Evolutionary conservation across 2,888 invertebrate species (phyloP), one percentile per base, ranked within the genome.

Genomic region (Furcula furcula): DNA sequence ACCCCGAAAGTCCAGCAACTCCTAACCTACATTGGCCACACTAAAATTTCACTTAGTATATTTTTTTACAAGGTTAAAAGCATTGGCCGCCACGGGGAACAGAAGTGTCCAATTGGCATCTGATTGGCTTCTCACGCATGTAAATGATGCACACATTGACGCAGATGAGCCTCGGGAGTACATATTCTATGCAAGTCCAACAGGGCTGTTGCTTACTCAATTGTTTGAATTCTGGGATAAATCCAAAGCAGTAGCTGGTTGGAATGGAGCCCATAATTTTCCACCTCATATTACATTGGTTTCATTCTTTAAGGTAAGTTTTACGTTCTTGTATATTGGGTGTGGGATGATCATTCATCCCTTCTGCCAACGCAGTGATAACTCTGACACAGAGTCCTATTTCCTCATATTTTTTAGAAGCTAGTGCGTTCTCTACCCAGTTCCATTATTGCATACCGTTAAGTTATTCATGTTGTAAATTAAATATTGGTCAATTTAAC

Each of bases 251-350:
- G 77, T 92, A 7, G 93, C 93, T 64, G 95, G 95, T 4, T 96
- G 97, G 95, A 97, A 97, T 82, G 95, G 96, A 12, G 96, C 96
- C 1, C 97, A 97, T 63, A 95, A 96, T 73, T 96, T 94, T 75
- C 93, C 95, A 39, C 97, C 97, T 1, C 97, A 97, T 66, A 94
- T 97, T 48, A 97, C 97, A 4, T 87, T 97, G 34, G 95, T 96
- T 34, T 94, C 96, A 7, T 97, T 96, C 79, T 97, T 97, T 64
- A 94, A 95, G 91, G 95, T 95, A 89, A 50, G 49, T 36, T 35
- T 23, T 35, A 7, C n/a, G n/a, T n/a, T n/a, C n/a, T n/a, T n/a
- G n/a, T n/a, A n/a, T n/a, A n/a, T n/a, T n/a, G n/a, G n/a, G n/a
- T n/a, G n/a, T n/a, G n/a, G n/a, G n/a, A n/a, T n/a, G n/a, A n/a